Base-by-base conservation (phyloP, 2,888 invertebrate species). In the Apoda limacodes region DNA sequence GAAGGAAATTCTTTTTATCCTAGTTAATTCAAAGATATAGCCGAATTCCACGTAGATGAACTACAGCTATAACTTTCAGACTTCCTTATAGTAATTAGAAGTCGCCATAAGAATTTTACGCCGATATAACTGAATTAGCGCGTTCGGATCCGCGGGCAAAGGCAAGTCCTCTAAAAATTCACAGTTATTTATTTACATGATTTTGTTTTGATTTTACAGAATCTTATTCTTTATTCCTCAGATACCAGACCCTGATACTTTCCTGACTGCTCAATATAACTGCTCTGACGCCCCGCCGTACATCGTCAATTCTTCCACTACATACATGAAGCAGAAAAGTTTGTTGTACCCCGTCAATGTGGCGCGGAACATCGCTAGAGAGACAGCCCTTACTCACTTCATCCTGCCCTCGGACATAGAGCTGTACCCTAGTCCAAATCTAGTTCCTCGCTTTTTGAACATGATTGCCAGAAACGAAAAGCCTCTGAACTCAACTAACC, bases 341-440 rank as follows among this genome's bases (percentile, higher is more conserved):
- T 81, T 95, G 6, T 69, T 93, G 12, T 95, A 95, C 61, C 95
- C 95, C 2, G 92, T 95, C 33, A 95, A 95, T 65, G 92, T 94
- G 6, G 94, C 92, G 0, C 83, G 95, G 15, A 95, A 95, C 64
- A 84, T 94, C n/a, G 95, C 95, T 1, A 82, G 95, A 25, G 92
- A 92, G 50, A 84, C 88, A 15, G 90, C 93, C 0, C 82, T 88
- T 24, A 94, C 95, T 1, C 88, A 92, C 60, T 95, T 85, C 61
- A 84, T 95, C 22, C 82, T 95, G 32, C 88, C 93, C 13, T 93
- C 93, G 30, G 95, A 95, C 61, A 93, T 95, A 50, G 95, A 95
- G 65, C 83, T 95, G 33, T 95, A 95, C 67, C 95, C 95, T 25
- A 93, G 90, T 72, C 90, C 92, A 5, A 86, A 89, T 48, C 69